Evolutionary conservation across 1,140 invertebrate species (phyloP), one percentile per base, ranked within the genome.

Genomic region (Atta colombica): DNA sequence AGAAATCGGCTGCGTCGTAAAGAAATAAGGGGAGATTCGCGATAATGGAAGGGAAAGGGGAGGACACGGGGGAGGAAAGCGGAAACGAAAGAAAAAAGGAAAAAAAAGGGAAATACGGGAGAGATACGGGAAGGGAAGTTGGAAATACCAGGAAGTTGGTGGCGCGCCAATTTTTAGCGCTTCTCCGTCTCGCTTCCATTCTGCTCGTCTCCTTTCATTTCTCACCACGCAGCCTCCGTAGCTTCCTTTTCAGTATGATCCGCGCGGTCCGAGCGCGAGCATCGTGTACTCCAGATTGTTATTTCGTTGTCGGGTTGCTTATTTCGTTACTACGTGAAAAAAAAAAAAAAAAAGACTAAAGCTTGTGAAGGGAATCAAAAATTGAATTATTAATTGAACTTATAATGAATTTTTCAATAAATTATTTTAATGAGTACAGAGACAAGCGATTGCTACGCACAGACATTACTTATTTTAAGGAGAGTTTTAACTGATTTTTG

Each of bases 261-360:
- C 87, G 88, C 89, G 90, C 90, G 89, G 82, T 69, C 82, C 63
- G 63, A 78, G 77, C 77, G 87, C 77, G 87, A 86, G 77, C 72
- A 86, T 49, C 39, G 63, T 53, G 65, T n/a, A 71, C 18, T 39
- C 14, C 8, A 28, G 80, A 25, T 6, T 72, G 39, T 74, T 61
- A n/a, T 35, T 8, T 35, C 39, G 55, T 84, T 39, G 35, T 35
- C 39, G 80, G 39, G 39, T 74, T 14, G 45, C 8, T 69, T 45
- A 35, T 53, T 74, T 75, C n/a, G 69, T 74, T 35, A 18, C 1
- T 25, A 51, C 14, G 66, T 69, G 53, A 21, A 21, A 58, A 39
- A 39, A 61, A 58, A 25, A 58, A 25, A 21, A 21, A 39, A 39
- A 61, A 55, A 39, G 28, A 61, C 14, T 12, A 18, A 10, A 18